Evolutionary conservation across 2,888 invertebrate species (phyloP).

Genomic region (Panopea generosa): DNA sequence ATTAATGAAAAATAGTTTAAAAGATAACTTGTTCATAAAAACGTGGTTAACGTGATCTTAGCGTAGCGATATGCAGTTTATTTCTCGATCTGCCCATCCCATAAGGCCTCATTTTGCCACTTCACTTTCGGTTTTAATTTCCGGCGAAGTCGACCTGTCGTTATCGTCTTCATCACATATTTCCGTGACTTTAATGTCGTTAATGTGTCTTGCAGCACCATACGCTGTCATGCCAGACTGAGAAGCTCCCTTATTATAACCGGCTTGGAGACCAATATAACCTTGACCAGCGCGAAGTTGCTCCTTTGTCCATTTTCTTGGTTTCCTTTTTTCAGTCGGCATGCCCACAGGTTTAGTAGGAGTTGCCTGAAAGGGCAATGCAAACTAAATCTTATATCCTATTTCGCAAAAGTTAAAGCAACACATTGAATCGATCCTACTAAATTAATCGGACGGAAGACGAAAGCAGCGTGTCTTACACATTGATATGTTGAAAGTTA

Average conservation of each 20-base stretch:
- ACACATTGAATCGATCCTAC: not conserved
- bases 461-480: no score
- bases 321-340: slow-evolving; percentile 27
- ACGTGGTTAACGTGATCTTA: not conserved
- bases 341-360: not conserved
- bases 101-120: not conserved
- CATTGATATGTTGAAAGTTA: no score
- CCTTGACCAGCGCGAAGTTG: slow-evolving; percentile 80
- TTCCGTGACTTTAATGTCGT: slow-evolving; percentile 83
- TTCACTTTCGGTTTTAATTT: slow-evolving; percentile 33
- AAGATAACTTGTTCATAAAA: not conserved
- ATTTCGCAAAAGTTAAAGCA: not conserved
- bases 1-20: not conserved
- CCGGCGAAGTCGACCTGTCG: slow-evolving; percentile 64
- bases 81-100: no score
- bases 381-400: not conserved
- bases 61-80: no score
- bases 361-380: slow-evolving; percentile 44
- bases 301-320: slow-evolving; percentile 72
- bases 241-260: slow-evolving; percentile 83
- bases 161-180: slow-evolving; percentile 74
- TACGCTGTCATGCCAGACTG: slow-evolving; percentile 82
- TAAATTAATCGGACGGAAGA: no score
- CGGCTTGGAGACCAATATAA: slow-evolving; percentile 82
- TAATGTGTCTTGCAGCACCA: slow-evolving; percentile 79